phyloP scores from a whole-genome alignment of 1,140 invertebrate species.

The Saccostrea glomerata region DNA sequence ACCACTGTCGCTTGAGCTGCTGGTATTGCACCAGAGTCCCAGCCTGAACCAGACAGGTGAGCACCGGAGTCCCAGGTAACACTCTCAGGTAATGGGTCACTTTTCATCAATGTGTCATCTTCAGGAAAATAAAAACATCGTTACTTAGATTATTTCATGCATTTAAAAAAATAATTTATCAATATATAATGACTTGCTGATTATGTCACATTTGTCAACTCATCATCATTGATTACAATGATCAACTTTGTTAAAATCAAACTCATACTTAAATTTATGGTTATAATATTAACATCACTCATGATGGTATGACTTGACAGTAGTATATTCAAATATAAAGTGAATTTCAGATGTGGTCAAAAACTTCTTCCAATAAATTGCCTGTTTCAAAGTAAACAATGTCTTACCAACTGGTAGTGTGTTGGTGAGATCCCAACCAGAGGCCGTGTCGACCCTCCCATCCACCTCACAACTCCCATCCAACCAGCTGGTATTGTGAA shows the following conservation, averaged over 20 bases:
- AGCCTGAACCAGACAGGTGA: background rate
- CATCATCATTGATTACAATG: too few species aligned
- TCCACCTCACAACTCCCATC: background rate
- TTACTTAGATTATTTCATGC: too few species aligned
- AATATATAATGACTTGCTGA: too few species aligned
- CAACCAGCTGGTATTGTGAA: conserved; percentile 1
- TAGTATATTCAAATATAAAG: too few species aligned
- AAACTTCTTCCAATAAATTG: too few species aligned
- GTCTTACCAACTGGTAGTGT: conserved; percentile 1
- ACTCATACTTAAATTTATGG: background rate
- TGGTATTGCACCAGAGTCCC: background rate
- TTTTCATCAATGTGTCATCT: conserved; percentile 20
- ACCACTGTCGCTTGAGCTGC: background rate
- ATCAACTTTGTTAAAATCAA: background rate
- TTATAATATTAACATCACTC: background rate
- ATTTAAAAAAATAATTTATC: too few species aligned
- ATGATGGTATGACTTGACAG: too few species aligned
- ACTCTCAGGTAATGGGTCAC: conserved; percentile 13
- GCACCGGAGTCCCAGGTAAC: background rate
- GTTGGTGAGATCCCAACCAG: conserved; percentile 27
- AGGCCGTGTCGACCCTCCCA: background rate
- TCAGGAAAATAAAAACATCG: background rate
- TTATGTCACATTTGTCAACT: too few species aligned
- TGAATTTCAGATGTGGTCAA: too few species aligned
- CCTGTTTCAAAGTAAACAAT: too few species aligned